Base-by-base conservation (phyloP, 2,888 invertebrate genomes). In the Tetragonula carbonaria region DNA sequence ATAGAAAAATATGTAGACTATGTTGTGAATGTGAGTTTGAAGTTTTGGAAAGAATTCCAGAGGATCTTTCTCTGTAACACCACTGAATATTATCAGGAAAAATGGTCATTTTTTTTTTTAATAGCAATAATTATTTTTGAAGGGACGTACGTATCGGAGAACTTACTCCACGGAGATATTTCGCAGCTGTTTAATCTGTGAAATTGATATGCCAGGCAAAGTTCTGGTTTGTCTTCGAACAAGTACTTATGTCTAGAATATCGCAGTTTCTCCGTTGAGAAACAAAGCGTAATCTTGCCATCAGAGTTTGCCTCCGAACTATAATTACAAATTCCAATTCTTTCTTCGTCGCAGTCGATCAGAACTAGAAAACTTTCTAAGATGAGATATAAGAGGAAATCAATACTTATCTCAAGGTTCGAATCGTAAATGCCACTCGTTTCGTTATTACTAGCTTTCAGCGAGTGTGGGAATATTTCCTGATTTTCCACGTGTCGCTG, bases 141-240 rank as follows among this genome's bases (percentile, higher is more conserved):
- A 21, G 18, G 18, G 28, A 28, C 16, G 45, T 18, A 11, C 28
- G 23, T 23, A 18, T 18, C 18, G 4, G 6, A 6, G 16, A 14
- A n/a, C 33, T 33, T 55, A 33, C 14, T 5, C 28, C 1, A 21
- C 14, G 1, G 28, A 8, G 55, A 70, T 70, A 33, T 38, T 38
- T 21, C 38, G 14, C 38, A 57, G 16, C 4, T 23, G n/a, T 38
- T 57, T 71, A 38, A 71, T 11, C 51, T 11, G 8, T 4, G 51
- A 16, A 45, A 72, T 45, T 18, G n/a, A 57, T 72, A 21, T 11
- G 59, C 18, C n/a, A 13, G 21, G 8, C 55, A 57, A 14, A 59
- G 38, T 72, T 72, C 16, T 13, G 72, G 18, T 45, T 72, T 45
- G 18, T 18, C 72, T 72, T 72, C 14, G 33, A 18, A n/a, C 57